A percentile compares a stretch with the other conserved stretches of the same genome.
These are phyloP conservation scores for Eulemur rubriventer DNA, from an alignment of 2,797 vertebrate genomes.

Conservation along the genomic window DNA sequence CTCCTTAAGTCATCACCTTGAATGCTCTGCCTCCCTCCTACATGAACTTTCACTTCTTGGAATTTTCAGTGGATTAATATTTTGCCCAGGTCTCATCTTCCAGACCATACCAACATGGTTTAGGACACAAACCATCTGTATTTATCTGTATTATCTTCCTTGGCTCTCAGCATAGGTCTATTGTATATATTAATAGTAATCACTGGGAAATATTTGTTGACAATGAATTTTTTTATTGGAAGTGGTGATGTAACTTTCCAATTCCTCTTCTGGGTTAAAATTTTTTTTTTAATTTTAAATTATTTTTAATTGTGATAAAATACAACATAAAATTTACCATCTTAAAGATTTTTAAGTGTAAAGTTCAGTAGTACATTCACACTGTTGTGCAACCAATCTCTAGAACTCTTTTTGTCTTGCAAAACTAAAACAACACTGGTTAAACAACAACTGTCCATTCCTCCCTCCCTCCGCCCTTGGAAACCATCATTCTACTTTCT, in stretches of 20 bases:
- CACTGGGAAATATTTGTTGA: neutral
- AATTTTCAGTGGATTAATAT: neutral
- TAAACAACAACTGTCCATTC: neutral
- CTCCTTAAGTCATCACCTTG: neutral
- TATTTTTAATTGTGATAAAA: conserved; percentile 18
- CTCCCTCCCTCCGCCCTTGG: neutral
- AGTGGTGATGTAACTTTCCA: neutral
- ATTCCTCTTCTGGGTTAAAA: neutral
- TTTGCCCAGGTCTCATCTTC: neutral
- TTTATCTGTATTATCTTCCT: neutral
- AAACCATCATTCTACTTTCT: neutral
- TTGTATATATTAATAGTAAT: neutral
- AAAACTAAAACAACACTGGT: neutral
- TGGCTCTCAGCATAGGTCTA: neutral
- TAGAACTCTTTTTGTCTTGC: neutral
- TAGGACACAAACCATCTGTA: neutral
- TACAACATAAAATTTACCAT: neutral
- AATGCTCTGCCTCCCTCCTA: neutral
- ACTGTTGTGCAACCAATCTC: neutral
- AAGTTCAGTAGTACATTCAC: neutral
- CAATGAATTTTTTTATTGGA: neutral
- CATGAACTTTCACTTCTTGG: neutral
- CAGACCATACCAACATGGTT: neutral
- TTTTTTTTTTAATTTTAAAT: neutral
- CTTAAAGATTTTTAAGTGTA: neutral